These are phyloP conservation scores for Vanacampus margaritifer DNA, from an alignment of 2,113 vertebrate species.

Conservation along the genomic window DNA sequence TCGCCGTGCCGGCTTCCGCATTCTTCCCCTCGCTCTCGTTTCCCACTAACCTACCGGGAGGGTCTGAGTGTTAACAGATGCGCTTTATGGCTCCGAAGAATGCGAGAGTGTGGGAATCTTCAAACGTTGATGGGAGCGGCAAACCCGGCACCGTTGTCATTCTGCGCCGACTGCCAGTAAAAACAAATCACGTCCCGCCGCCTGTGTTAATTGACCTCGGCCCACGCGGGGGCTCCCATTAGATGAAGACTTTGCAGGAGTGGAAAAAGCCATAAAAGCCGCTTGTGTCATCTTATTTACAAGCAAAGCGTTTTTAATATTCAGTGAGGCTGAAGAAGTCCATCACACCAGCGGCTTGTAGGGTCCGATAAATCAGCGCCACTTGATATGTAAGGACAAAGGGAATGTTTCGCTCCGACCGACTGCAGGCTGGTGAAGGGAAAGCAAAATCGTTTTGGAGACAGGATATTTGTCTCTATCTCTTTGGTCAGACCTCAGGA, in stretches of 20 bases:
- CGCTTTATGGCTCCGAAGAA: slow-evolving; percentile 61
- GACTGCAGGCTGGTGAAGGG: slow-evolving; percentile 13
- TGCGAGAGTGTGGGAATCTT: slow-evolving; percentile 68
- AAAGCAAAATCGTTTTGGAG: slow-evolving; percentile 43
- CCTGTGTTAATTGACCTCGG: slow-evolving; percentile 55
- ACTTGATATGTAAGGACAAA: slow-evolving; percentile 37
- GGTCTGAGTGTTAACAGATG: slow-evolving; percentile 72
- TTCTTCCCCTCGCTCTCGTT: slow-evolving; percentile 41
- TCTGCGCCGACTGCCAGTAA: slow-evolving; percentile 50
- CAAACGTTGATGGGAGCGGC: slow-evolving; percentile 49
- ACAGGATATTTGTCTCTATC: slow-evolving; percentile 67
- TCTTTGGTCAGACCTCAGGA: slow-evolving; percentile 67
- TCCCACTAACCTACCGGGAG: slow-evolving; percentile 45
- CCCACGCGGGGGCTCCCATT: slow-evolving; percentile 51
- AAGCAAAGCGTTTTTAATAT: slow-evolving; percentile 48
- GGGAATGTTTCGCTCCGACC: slow-evolving; percentile 21
- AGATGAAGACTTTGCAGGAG: slow-evolving; percentile 35
- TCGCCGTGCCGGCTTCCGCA: slow-evolving; percentile 9
- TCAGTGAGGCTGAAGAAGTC: slow-evolving; percentile 19
- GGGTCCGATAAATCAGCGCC: slow-evolving; percentile 43
- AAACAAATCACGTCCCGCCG: slow-evolving; percentile 63
- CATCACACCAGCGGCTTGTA: slow-evolving; percentile 28
- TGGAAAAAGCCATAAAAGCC: slow-evolving; percentile 56
- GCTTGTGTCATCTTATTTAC: slow-evolving; percentile 55
- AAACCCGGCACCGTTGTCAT: slow-evolving; percentile 55